Base-by-base conservation (phyloP, 1,140 invertebrate genomes). In the Leptonema lineaticorne region DNA sequence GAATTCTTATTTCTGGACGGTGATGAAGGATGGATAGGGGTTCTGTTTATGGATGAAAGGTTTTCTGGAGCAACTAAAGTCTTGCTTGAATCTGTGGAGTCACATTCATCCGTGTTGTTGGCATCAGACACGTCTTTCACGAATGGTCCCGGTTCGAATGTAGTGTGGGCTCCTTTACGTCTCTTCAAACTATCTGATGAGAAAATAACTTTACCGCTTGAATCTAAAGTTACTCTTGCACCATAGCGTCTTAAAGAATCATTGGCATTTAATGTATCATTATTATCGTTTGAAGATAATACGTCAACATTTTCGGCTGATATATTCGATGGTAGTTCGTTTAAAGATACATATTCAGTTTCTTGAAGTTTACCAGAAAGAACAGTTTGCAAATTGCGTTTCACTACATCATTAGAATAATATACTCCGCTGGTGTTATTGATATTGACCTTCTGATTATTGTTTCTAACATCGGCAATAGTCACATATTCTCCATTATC, bases 151-250 rank as follows among this genome's bases (percentile, higher is more conserved):
- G 91, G 91, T 83, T 91, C 90, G 75, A 93, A 93, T 20, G 91
- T 93, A 6, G 90, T 92, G 73, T 93, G 90, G 9, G 90, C 86
- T 57, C 89, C 88, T 83, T 93, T 92, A 75, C 90, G 85, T 75
- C 92, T 83, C 76, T 88, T 89, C 63, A 95, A 79, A 76, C 92
- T 95, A 74, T 95, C 93, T 0, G 93, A 95, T 64, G 91, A 91
- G 77, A 92, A 96, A 45, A 96, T 89, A 48, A 95, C 92, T 84
- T 92, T 92, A 14, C 93, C 94, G 74, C 94, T 90, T 0, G 93
- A 90, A 78, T 95, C 92, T 28, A 95, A 78, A 11, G 90, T 93
- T 0, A 95, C 93, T 75, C 92, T 85, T 6, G 92, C 92, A 20
- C 92, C 87, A 59, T 85, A 82, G 66, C 73, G 73, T 65, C 74